Percentiles rank a stretch among this genome's conserved stretches.
Conservation (phyloP, 2,113 vertebrate species). For the Rutilus rutilus region DNA sequence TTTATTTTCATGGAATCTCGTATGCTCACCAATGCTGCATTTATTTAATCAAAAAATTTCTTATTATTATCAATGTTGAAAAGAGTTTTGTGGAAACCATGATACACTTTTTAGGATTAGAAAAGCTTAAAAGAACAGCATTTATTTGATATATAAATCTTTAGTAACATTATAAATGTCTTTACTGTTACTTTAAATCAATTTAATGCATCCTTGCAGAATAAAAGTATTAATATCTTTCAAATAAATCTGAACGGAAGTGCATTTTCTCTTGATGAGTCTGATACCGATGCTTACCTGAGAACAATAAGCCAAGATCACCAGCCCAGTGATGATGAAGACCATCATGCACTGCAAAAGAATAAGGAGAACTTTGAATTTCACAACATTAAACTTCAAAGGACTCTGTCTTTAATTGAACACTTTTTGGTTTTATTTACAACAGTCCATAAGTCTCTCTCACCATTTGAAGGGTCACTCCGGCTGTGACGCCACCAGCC, state of each 20-base stretch:
- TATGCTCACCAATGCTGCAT: neutral
- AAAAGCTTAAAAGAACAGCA: neutral
- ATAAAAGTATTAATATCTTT: neutral
- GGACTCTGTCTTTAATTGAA: neutral
- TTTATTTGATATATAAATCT: neutral
- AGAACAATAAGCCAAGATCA: constrained; percentile 94
- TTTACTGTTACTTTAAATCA: neutral
- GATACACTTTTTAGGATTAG: neutral
- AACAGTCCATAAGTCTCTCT: constrained; percentile 39
- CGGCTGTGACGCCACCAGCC: constrained; percentile 86
- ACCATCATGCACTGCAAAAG: constrained; percentile 86
- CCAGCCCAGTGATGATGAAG: constrained; percentile 94
- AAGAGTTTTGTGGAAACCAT: neutral
- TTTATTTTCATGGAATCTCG: neutral
- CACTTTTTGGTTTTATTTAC: neutral
- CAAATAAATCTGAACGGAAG: too few relatives aligned
- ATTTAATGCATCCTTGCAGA: neutral
- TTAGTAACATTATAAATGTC: neutral
- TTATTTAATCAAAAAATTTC: neutral
- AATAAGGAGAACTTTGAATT: constrained; percentile 21
- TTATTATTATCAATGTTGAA: neutral
- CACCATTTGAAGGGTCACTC: constrained; percentile 90
- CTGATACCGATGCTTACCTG: constrained; percentile 76
- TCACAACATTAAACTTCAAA: neutral
- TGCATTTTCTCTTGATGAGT: neutral